A percentile compares a stretch with the other conserved stretches of the same genome.
Evolutionary conservation across 2,113 vertebrate genomes (phyloP).

Genomic region (Anarrhichthys ocellatus): DNA sequence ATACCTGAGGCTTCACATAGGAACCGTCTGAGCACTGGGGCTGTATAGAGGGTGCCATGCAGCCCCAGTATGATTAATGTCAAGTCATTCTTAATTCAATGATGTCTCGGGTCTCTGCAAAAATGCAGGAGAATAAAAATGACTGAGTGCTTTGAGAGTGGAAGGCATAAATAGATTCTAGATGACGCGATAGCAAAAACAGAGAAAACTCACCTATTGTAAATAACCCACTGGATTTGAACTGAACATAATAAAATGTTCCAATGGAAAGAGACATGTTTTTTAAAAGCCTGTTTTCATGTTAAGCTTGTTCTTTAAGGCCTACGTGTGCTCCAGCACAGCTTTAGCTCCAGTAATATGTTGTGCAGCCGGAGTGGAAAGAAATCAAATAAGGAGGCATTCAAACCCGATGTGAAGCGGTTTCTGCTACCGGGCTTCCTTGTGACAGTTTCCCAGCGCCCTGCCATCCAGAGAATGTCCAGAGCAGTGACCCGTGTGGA

Average conservation of each 20-base stretch:
- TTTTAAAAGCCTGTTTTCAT: slow-evolving; percentile 7
- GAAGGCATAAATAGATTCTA: slow-evolving; percentile 23
- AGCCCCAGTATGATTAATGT: slow-evolving; percentile 14
- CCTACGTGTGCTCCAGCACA: too few relatives aligned
- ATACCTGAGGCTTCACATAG: slow-evolving; percentile 2
- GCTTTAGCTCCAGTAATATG: slow-evolving; percentile 3
- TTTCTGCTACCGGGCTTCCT: slow-evolving; percentile 44
- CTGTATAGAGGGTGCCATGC: neutral
- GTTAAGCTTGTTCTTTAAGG: slow-evolving; percentile 4
- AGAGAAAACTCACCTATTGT: slow-evolving; percentile 11
- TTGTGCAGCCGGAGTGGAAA: slow-evolving; percentile 3
- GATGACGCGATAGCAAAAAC: slow-evolving; percentile 20
- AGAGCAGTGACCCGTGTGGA: slow-evolving; percentile 71
- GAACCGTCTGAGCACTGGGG: neutral
- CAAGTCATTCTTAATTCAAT: slow-evolving; percentile 23
- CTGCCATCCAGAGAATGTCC: slow-evolving; percentile 64
- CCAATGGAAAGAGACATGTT: slow-evolving; percentile 24
- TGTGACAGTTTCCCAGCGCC: slow-evolving; percentile 57
- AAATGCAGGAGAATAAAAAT: slow-evolving; percentile 26
- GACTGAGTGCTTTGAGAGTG: slow-evolving; percentile 17
- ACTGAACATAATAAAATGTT: slow-evolving; percentile 17
- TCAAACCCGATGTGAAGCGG: slow-evolving; percentile 33
- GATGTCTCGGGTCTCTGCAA: neutral
- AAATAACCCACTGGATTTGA: slow-evolving; percentile 9
- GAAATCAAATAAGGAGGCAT: slow-evolving; percentile 10